These are phyloP conservation scores for Erpetoichthys calabaricus DNA, from an alignment of 2,797 vertebrate species.

Conservation along the genomic window DNA sequence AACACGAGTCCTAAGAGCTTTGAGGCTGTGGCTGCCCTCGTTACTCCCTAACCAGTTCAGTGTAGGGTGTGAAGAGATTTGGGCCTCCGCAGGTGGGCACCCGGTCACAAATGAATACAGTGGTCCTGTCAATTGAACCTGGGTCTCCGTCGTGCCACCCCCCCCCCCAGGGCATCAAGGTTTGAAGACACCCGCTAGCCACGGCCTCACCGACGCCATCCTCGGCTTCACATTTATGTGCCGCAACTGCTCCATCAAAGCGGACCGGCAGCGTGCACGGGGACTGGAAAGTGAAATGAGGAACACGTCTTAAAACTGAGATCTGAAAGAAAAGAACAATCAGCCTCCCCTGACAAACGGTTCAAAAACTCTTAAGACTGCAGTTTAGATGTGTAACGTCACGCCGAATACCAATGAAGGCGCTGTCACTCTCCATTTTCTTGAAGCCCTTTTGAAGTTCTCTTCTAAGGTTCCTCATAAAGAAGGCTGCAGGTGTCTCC, in stretches of 20 bases:
- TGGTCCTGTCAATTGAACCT: no score
- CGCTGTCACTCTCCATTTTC: constrained; percentile 40
- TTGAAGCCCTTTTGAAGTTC: constrained; percentile 42
- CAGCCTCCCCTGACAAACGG: constrained; percentile 48
- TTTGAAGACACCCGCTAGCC: no score
- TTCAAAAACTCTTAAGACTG: constrained; percentile 47
- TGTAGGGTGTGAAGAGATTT: no score
- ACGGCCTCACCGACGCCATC: no score
- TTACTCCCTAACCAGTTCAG: no score
- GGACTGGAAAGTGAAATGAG: constrained; percentile 28
- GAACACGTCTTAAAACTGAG: constrained; percentile 49
- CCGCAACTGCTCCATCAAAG: constrained; percentile 31
- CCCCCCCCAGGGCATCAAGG: no score
- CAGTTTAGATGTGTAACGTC: constrained; percentile 46
- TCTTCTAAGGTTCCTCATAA: constrained; percentile 30
- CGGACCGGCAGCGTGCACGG: constrained; percentile 24
- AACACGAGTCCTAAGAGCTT: no score
- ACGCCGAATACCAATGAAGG: constrained; percentile 49
- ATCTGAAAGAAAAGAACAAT: constrained; percentile 47
- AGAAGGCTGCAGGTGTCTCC: constrained; percentile 2
- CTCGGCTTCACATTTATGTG: constrained; percentile 15
- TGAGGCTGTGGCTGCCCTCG: no score
- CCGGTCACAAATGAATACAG: no score
- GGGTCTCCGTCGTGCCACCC: no score
- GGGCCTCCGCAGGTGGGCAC: no score